Conservation (phyloP, 2,888 invertebrate genomes). For the Xiphydria camelus region DNA sequence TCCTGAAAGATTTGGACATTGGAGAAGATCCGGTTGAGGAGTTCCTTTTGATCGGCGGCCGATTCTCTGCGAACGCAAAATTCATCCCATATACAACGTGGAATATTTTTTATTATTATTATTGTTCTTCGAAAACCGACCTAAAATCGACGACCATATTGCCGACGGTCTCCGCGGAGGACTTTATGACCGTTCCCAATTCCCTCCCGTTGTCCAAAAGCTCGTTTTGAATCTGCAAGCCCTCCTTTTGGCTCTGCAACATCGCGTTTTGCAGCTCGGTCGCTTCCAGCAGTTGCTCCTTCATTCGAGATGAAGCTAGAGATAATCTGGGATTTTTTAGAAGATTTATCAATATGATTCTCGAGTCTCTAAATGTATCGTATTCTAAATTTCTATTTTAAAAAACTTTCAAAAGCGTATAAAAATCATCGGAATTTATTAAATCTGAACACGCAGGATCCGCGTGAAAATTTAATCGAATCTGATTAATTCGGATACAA, state of each 20-base stretch:
- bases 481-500: too few relatives aligned
- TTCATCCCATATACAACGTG: too few relatives aligned
- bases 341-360: too few relatives aligned
- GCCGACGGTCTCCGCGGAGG: constrained; percentile 57
- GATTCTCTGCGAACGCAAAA: constrained; percentile 58
- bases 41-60: constrained; percentile 62
- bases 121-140: constrained; percentile 32
- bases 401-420: too few relatives aligned
- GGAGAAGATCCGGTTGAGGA: constrained; percentile 63
- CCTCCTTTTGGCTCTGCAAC: constrained; percentile 58
- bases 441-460: too few relatives aligned
- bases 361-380: too few relatives aligned
- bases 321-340: constrained; percentile 43
- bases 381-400: too few relatives aligned
- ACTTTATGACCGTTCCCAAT: constrained; percentile 58
- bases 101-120: too few relatives aligned
- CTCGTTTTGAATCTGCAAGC: constrained; percentile 58
- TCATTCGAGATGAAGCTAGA: constrained; percentile 54
- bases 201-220: constrained; percentile 61
- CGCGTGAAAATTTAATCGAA: too few relatives aligned
- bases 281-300: constrained; percentile 58
- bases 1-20: constrained; percentile 63
- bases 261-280: constrained; percentile 57
- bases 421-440: too few relatives aligned
- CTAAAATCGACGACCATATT: constrained; percentile 60